Evolutionary conservation across 1,140 invertebrate species (phyloP), one percentile per base, ranked within the genome.

Genomic region (Gonioctena quinquepunctata): DNA sequence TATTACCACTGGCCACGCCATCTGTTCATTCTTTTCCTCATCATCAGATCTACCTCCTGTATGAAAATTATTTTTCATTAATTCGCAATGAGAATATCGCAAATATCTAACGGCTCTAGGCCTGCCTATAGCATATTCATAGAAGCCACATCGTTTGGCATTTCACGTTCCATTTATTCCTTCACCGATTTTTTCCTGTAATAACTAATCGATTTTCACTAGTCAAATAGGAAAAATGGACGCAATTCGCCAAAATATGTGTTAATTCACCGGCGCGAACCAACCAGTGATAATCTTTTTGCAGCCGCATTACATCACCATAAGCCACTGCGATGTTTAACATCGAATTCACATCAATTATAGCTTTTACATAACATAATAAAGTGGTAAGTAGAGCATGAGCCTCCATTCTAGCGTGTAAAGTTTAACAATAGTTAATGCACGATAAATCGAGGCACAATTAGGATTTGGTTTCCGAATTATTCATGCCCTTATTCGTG

Each of bases 301-400:
- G 54, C 54, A 22, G 54, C 13, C 16, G 54, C 21, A 42, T 42
- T 42, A 42, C 33, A 42, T 42, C 33, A 42, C 11, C 33, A 42
- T 42, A 13, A 68, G 63, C 60, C 59, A 63, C 52, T 64, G 70
- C 71, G 76, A 79, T 76, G 75, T 71, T 77, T 75, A 76, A 76
- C 72, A 73, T 72, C 72, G 73, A 79, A 79, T 77, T 79, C 78
- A 76, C 78, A 42, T 78, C 78, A 79, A 79, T 79, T 79, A 79
- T 74, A 64, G 64, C 75, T 78, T 79, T 78, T 79, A 79, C 78
- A 77, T 78, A 79, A 79, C 75, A 42, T 42, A 42, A 42, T 42
- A 42, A 42, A 42, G 73, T 64, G 66, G 72, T 78, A 79, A 79
- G 76, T 79, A 79, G 78, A 79, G 78, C 78, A 75, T 79, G 76